A percentile compares a stretch with the other conserved stretches of the same genome.
Conservation (phyloP, 1,140 invertebrate genomes). For the Cherax destructor region DNA sequence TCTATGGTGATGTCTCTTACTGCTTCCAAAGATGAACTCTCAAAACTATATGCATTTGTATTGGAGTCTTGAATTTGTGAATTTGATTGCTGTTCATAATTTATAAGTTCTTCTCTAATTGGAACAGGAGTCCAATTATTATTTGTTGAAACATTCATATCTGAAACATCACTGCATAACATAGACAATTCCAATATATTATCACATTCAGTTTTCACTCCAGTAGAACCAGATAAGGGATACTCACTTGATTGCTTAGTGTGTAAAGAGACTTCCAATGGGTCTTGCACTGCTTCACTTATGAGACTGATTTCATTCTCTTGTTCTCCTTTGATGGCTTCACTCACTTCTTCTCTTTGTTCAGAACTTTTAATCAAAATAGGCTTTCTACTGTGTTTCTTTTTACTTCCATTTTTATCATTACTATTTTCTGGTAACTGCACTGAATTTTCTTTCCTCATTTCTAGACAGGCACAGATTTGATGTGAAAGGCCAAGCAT, state of each 20-base stretch:
- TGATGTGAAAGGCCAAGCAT: constrained; percentile 51
- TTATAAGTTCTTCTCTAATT: not conserved
- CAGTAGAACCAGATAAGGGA: not conserved
- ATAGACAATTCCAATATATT: constrained; percentile 33
- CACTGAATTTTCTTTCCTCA: not conserved
- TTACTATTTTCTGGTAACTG: not conserved
- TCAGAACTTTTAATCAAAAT: constrained; percentile 12
- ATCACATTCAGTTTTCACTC: constrained; percentile 18
- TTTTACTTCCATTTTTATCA: not conserved
- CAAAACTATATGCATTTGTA: not conserved
- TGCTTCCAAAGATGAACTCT: constrained; percentile 5
- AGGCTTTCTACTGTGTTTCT: constrained; percentile 19
- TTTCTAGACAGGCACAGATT: constrained; percentile 30
- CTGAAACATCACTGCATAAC: constrained; percentile 9
- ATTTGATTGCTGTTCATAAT: not conserved
- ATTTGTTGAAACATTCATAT: not conserved
- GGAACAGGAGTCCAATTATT: constrained; percentile 18
- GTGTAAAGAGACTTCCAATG: not conserved
- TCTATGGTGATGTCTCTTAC: not conserved
- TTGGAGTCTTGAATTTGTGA: constrained; percentile 6
- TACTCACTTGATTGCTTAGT: not conserved
- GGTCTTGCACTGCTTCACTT: not conserved
- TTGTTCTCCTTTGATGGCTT: not conserved
- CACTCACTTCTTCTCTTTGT: not conserved
- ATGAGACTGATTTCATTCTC: not conserved